A percentile compares a stretch with the other conserved stretches of the same genome.
Evolutionary conservation across 2,113 vertebrate species (phyloP).

Genomic region (Astur gentilis): DNA sequence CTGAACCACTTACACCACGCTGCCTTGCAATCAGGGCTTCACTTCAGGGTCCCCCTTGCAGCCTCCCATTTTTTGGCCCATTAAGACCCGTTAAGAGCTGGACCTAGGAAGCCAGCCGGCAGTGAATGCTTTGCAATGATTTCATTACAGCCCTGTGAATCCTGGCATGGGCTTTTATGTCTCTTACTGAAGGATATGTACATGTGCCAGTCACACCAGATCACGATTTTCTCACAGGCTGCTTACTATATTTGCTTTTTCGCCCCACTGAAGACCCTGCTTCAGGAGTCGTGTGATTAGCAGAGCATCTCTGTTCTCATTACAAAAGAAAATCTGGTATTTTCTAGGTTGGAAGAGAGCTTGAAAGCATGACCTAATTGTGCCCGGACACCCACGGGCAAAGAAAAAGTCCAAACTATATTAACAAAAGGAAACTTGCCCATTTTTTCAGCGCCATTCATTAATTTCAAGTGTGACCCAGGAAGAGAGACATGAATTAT

Average conservation of each 20-base stretch:
- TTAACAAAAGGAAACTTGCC: neutral
- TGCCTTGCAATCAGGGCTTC: neutral
- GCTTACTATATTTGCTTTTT: neutral
- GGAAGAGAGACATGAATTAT: neutral
- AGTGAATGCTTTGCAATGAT: neutral
- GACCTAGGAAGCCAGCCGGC: neutral
- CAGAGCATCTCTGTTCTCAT: neutral
- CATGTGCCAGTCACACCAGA: neutral
- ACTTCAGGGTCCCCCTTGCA: neutral
- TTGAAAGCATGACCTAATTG: neutral
- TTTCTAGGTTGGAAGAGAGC: neutral
- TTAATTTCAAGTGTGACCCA: conserved; percentile 1
- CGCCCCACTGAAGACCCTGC: neutral
- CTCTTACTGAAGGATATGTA: neutral
- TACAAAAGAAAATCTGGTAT: neutral
- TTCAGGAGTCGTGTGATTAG: neutral
- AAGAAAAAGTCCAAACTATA: neutral
- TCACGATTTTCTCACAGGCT: neutral
- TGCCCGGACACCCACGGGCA: neutral
- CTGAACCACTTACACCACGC: neutral
- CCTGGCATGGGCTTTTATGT: neutral
- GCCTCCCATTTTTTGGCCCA: neutral
- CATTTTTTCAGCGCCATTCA: neutral
- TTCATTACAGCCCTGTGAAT: neutral
- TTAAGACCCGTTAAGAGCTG: neutral